Evolutionary conservation across 2,888 invertebrate genomes (phyloP).

Genomic region (Omphaloscelis lunosa): DNA sequence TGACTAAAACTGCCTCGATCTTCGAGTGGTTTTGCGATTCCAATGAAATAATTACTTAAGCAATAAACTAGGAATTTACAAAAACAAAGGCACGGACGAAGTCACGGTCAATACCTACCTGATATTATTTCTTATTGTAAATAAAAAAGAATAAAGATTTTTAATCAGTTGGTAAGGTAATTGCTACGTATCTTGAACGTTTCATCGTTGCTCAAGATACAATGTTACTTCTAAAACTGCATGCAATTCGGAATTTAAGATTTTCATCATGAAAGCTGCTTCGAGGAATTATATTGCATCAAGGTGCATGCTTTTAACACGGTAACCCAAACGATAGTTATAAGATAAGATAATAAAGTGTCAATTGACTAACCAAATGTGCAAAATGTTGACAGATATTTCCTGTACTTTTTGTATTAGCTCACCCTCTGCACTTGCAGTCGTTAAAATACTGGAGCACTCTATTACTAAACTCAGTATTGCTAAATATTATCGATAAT

Average conservation of each 20-base stretch:
- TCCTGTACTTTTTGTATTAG: not conserved
- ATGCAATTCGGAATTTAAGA: not conserved
- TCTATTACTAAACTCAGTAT: not conserved
- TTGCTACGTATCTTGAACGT: conserved; percentile 20
- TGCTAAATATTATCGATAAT: conserved; percentile 15
- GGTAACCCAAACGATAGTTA: not conserved
- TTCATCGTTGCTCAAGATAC: not conserved
- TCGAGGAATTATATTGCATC: not conserved
- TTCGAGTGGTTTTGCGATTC: not conserved
- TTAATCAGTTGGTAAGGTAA: conserved; percentile 4
- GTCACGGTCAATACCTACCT: conserved; percentile 21
- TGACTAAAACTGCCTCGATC: not conserved
- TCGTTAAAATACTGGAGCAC: conserved; percentile 2
- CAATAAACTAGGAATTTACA: not conserved
- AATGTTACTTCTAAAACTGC: not conserved
- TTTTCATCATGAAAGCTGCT: not conserved
- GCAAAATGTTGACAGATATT: not conserved
- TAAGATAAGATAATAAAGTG: not conserved
- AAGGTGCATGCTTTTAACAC: not conserved
- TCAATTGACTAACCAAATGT: not conserved
- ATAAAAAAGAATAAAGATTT: not conserved
- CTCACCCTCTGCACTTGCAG: not conserved
- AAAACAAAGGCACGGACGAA: conserved; percentile 9
- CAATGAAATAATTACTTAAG: not conserved
- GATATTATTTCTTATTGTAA: not conserved